These are phyloP conservation scores for Agrypnia vestita DNA, from an alignment of 1,140 invertebrate genomes.

Conservation along the genomic window DNA sequence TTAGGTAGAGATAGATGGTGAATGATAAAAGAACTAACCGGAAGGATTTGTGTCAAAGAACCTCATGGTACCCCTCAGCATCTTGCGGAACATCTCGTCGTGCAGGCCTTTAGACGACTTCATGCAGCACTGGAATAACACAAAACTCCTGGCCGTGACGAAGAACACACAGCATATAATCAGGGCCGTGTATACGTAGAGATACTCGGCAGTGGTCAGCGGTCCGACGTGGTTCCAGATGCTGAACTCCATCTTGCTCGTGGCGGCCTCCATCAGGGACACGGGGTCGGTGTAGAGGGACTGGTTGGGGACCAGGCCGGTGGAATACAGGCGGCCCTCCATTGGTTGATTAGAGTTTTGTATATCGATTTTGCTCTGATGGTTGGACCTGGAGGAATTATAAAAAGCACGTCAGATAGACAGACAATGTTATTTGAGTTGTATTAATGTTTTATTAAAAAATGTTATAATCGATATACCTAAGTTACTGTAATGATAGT, in stretches of 20 bases:
- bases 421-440: no score
- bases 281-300: not conserved
- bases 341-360: not conserved
- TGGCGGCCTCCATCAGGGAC: not conserved
- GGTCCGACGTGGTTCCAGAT: slow-evolving; percentile 66
- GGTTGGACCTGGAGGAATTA: slow-evolving; percentile 31
- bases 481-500: no score
- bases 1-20: no score
- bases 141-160: slow-evolving; percentile 76
- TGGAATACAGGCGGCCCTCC: not conserved
- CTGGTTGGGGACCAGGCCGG: not conserved
- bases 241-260: slow-evolving; percentile 5
- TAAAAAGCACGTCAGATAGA: not conserved
- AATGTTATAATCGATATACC: no score
- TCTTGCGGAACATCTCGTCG: slow-evolving; percentile 84
- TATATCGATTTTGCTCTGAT: slow-evolving; percentile 33
- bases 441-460: no score
- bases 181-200: slow-evolving; percentile 69
- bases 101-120: slow-evolving; percentile 85
- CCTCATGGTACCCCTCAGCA: slow-evolving; percentile 83
- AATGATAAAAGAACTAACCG: slow-evolving; percentile 67
- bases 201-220: slow-evolving; percentile 67
- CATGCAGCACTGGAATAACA: slow-evolving; percentile 87
- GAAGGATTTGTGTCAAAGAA: slow-evolving; percentile 91
- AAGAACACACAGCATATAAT: slow-evolving; percentile 71